Base-by-base conservation (phyloP, 2,888 invertebrate genomes). In the Caenorhabditis sp. region DNA sequence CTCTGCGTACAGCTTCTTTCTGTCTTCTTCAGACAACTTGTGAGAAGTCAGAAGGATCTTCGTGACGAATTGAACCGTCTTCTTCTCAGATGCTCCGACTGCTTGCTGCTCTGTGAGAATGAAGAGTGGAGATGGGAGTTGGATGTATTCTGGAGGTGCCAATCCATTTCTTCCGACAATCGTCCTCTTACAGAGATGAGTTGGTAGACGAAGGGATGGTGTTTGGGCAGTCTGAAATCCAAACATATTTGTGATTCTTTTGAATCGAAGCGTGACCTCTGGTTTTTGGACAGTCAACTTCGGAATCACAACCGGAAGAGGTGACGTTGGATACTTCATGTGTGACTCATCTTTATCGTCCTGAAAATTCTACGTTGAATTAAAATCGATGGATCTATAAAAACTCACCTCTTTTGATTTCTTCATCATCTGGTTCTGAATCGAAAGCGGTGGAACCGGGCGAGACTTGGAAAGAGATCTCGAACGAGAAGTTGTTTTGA, bases 21-120 rank as follows among this genome's bases (percentile, higher is more conserved):
- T 73, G 4, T 82, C 77, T n/a, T 82, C 77, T 0, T 77, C 19
- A 4, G 73, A 31, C 31, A 82, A 41, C 10, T 73, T 72, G n/a
- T 73, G 64, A 7, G 72, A 61, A n/a, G 82, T 82, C 44, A 82
- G 28, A 26, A 82, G 61, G 28, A 82, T 73, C 38, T 73, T 73
- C 0, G 82, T 77, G 44, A 82, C 72, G 47, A 82, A 82, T 44
- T 82, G 82, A 24, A 82, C 66, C 0, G 77, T 66, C 61, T 77
- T 77, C 49, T 73, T 68, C 44, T 82, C 82, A 47, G 68, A 64
- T 22, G 72, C 82, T 19, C 82, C 82, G 12, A 61, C 63, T 22
- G 66, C 73, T 72, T 82, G 76, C 56, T 82, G 82, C 35, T 82
- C 77, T 2, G 82, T 82, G 26, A 82, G 63, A 56, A 82, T 76